Percentiles rank a stretch among this genome's conserved stretches.
phyloP scores from a whole-genome alignment of 2,888 invertebrate species.

The Tigriopus californicus region DNA sequence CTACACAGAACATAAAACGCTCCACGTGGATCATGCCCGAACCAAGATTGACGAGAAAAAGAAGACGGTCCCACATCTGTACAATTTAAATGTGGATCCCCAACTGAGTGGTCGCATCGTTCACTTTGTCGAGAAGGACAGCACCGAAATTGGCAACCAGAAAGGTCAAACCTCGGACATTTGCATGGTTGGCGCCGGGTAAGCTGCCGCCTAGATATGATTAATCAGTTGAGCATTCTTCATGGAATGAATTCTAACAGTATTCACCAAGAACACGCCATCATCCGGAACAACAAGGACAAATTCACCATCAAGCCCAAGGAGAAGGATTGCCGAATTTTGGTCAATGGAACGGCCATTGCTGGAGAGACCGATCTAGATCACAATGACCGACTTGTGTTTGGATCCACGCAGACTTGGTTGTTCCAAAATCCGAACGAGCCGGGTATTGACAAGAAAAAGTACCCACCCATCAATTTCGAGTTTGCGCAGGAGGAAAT shows the following conservation, averaged over 20 bases:
- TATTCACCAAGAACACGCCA: constrained; percentile 33
- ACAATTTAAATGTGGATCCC: constrained; percentile 37
- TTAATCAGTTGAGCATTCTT: no score
- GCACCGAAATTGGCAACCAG: constrained; percentile 27
- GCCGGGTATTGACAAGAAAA: constrained; percentile 22
- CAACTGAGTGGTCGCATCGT: constrained; percentile 34
- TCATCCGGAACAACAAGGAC: constrained; percentile 25
- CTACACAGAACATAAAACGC: neutral
- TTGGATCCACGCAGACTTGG: constrained; percentile 37
- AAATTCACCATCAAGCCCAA: constrained; percentile 26
- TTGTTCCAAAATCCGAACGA: constrained; percentile 33
- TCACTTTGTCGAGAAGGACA: constrained; percentile 31
- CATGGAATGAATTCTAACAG: constrained; percentile 23
- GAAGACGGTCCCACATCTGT: constrained; percentile 32
- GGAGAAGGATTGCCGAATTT: constrained; percentile 26
- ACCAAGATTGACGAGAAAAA: constrained; percentile 25
- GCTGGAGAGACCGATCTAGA: constrained; percentile 28
- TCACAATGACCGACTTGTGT: constrained; percentile 36
- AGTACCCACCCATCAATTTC: constrained; percentile 29
- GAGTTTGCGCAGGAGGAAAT: constrained; percentile 36
- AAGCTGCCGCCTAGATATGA: constrained; percentile 16
- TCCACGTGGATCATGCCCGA: constrained; percentile 13
- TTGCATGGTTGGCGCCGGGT: constrained; percentile 33
- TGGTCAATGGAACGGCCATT: constrained; percentile 34
- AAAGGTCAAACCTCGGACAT: constrained; percentile 29